Evolutionary conservation across 2,113 vertebrate species (phyloP), one percentile per base, ranked within the genome.

Genomic region (Choloepus hoffmanni): DNA sequence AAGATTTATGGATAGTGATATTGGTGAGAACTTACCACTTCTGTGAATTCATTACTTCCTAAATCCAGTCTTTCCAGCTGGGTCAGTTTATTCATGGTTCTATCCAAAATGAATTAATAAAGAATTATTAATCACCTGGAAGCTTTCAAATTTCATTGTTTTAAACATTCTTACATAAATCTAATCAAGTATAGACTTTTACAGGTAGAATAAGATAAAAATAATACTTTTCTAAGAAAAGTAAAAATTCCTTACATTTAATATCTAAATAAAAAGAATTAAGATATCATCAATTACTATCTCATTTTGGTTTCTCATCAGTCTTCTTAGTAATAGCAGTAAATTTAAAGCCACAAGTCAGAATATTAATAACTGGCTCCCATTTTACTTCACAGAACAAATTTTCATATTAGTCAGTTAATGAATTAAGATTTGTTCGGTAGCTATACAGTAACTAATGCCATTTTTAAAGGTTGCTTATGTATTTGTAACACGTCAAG

Each of bases 31-130:
- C 99, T 98, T 96, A 99, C 99, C 99, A 99, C 99, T 98, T 99
- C 99, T 98, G 99, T 99, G 98, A 99, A 99, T 98, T 99, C 99
- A 97, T 99, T 99, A 98, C 99, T 99, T 98, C 99, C 99, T 97
- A 99, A 99, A 98, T 99, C 99, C 98, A 99, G 97, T 97, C 99
- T 99, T 98, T 99, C 99, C 98, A 99, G 97, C 98, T 99, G 99
- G 50, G 99, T 99, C 98, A 99, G 98, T 98, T 99, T 99, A 98
- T 99, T 99, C 99, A 99, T 99, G 96, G 99, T 99, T 99, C 99
- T 99, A 98, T 91, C 97, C 2, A 98, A 86, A 97, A 63, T 3
- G 5, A 15, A 97, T 95, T 94, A 97, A 98, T 40, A 94, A 97
- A 90, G 90, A 92, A 92, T 48, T 53, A 94, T 65, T 18, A 70